Conservation (phyloP, 2,797 vertebrate genomes). For the Sebastes matsubarae region DNA sequence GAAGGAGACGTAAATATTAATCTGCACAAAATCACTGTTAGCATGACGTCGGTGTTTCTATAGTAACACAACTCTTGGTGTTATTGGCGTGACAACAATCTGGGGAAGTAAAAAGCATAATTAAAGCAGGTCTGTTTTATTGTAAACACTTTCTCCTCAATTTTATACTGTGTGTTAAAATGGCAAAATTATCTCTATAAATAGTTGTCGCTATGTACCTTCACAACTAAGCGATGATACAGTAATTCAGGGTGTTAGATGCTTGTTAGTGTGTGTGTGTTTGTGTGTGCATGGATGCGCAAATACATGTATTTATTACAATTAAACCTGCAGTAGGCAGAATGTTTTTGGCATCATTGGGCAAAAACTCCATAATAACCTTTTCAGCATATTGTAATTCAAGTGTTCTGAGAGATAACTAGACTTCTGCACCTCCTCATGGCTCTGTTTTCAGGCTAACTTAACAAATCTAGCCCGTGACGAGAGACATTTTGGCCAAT, state of each 20-base stretch:
- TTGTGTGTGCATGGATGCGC: neutral
- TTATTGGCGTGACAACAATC: neutral
- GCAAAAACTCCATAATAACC: too few relatives aligned
- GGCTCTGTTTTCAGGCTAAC: too few relatives aligned
- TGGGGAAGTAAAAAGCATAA: neutral
- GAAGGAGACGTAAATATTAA: constrained; percentile 1
- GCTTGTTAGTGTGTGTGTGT: neutral
- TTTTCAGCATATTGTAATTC: too few relatives aligned
- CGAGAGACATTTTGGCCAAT: too few relatives aligned
- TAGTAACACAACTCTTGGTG: neutral
- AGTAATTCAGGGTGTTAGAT: neutral
- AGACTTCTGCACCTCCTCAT: too few relatives aligned
- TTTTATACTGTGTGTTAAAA: neutral
- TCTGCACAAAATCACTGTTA: constrained; percentile 6
- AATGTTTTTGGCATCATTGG: too few relatives aligned
- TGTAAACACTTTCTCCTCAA: neutral
- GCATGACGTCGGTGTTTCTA: constrained; percentile 22
- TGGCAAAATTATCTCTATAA: neutral
- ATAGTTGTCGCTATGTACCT: neutral
- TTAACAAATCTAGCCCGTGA: too few relatives aligned
- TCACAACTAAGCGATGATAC: neutral
- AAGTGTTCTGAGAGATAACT: too few relatives aligned
- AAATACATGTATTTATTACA: constrained; percentile 5
- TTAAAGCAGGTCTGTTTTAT: neutral
- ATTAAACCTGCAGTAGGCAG: too few relatives aligned